phyloP scores from a whole-genome alignment of 2,797 vertebrate genomes.

The Semaprochilodus insignis region DNA sequence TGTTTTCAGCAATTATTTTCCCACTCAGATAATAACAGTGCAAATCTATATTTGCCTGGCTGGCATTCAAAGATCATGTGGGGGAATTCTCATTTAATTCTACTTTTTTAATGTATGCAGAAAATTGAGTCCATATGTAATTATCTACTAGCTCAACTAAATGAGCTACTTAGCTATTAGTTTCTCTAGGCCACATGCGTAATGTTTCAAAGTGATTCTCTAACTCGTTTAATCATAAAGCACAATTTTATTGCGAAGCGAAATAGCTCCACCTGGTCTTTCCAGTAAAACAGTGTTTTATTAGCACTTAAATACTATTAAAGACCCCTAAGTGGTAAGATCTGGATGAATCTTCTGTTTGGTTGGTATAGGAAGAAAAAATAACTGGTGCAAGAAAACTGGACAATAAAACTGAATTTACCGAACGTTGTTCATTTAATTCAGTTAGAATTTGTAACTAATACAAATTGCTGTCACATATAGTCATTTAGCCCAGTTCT shows the following conservation, averaged over 20 bases:
- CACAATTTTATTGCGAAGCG: not conserved
- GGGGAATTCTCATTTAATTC: too few relatives aligned
- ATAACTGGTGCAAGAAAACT: not conserved
- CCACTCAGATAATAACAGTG: too few relatives aligned
- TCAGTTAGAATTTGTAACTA: conserved; percentile 3
- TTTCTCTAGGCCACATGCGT: not conserved
- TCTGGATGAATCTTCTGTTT: not conserved
- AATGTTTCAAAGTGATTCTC: not conserved
- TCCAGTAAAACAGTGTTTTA: not conserved
- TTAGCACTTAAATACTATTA: not conserved
- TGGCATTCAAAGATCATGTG: too few relatives aligned
- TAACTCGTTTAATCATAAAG: not conserved
- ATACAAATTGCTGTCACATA: not conserved
- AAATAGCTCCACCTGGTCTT: not conserved
- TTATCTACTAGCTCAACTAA: not conserved
- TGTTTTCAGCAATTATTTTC: too few relatives aligned
- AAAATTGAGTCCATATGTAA: not conserved
- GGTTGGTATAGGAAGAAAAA: not conserved
- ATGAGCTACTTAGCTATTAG: not conserved
- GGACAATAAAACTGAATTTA: not conserved
- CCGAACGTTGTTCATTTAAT: conserved; percentile 8
- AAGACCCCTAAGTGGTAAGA: not conserved
- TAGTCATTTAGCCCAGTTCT: not conserved
- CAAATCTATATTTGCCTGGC: too few relatives aligned
- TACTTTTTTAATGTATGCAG: not conserved